Evolutionary conservation across 1,140 invertebrate species (phyloP), one percentile per base, ranked within the genome.

Genomic region (Calephelis virginiensis): DNA sequence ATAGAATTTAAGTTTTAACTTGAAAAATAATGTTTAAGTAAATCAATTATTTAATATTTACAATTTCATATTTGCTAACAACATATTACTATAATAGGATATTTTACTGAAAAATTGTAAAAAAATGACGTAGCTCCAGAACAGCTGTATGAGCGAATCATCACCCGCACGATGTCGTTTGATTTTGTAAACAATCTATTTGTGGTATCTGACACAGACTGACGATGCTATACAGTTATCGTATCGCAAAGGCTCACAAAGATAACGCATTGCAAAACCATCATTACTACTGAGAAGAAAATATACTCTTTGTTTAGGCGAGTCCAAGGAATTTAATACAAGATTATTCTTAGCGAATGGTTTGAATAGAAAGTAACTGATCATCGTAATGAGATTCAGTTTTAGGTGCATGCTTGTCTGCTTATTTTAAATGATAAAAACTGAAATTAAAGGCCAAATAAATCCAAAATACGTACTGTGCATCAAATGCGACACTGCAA

Each of bases 401-500:
- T 59, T 38, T 12, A 59, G 28, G 12, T n/a, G 8, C 12, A 59
- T n/a, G 12, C 28, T 37, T 9, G 6, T 38, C 53, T 59, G 37
- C 3, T 59, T 59, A 38, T 38, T 37, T n/a, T 59, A 59, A 12
- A 59, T 1, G 53, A 59, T 38, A 59, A 9, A 59, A n/a, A 8
- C 37, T 8, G 5, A 5, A 7, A 17, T 4, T 38, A n/a, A 37
- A 5, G 37, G 12, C 11, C 37, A 59, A 59, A 67, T 68, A 70
- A 61, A 63, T 63, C 69, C 43, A 66, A 72, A 73, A 72, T 74
- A 80, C 82, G 64, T 84, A 88, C 83, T 76, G 77, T 88, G 80
- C 85, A 88, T 88, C 76, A 81, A 85, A 78, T 38, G 74, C 74
- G 73, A 73, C 69, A 68, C 77, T 74, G 67, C 77, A 78, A 76